These are phyloP conservation scores for Oscheius sp. DNA, from an alignment of 2,888 invertebrate genomes.

Conservation along the genomic window DNA sequence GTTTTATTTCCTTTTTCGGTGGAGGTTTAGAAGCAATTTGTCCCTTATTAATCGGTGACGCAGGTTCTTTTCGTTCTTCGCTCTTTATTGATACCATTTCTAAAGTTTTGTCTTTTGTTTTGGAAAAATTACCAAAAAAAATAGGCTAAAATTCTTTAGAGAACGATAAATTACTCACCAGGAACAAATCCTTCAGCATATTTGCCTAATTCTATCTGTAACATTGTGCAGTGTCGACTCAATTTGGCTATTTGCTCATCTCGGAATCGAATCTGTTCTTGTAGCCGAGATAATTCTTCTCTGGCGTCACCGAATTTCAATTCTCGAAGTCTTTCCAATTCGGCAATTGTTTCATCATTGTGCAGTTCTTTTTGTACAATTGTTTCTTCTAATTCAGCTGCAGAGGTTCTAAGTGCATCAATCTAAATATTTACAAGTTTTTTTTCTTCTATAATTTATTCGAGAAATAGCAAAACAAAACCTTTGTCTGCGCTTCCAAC, in stretches of 20 bases:
- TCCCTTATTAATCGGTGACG: not conserved
- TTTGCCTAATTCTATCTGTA: slow-evolving; percentile 61
- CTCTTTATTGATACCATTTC: no score
- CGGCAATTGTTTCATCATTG: slow-evolving; percentile 38
- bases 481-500: slow-evolving; percentile 21
- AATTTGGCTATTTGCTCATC: slow-evolving; percentile 68
- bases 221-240: slow-evolving; percentile 63
- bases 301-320: slow-evolving; percentile 59
- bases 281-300: slow-evolving; percentile 56
- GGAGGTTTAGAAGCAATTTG: not conserved
- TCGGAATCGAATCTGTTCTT: slow-evolving; percentile 65
- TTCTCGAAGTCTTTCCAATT: slow-evolving; percentile 47
- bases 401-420: slow-evolving; percentile 46
- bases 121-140: no score
- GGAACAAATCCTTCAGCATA: slow-evolving; percentile 31
- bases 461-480: not conserved
- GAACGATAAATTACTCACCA: not conserved
- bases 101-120: not conserved
- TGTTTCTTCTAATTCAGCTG: slow-evolving; percentile 42
- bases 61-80: not conserved
- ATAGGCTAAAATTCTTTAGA: no score
- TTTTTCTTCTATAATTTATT: no score
- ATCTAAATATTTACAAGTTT: slow-evolving; percentile 27
- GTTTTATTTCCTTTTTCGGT: not conserved
- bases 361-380: slow-evolving; percentile 56